Evolutionary conservation across 2,797 vertebrate genomes (phyloP).

Genomic region (Paratrypauchen microcephalus): DNA sequence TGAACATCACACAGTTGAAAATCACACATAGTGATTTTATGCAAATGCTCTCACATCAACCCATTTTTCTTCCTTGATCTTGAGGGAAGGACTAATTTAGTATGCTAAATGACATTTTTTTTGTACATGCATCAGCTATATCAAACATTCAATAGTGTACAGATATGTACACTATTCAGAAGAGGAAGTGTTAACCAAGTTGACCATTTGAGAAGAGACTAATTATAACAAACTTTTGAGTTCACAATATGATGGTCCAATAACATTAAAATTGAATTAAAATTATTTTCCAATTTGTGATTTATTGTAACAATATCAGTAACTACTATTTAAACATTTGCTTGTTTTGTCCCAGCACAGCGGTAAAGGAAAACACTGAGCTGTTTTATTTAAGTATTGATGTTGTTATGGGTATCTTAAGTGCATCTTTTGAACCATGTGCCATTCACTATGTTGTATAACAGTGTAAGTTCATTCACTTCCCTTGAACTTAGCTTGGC

Average conservation of each 20-base stretch:
- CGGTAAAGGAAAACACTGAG: background rate
- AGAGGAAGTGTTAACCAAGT: too few species aligned
- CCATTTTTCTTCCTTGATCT: background rate
- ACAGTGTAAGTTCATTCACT: background rate
- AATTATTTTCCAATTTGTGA: too few species aligned
- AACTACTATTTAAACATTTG: too few species aligned
- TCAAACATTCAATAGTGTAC: too few species aligned
- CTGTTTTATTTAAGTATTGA: background rate
- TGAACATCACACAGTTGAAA: background rate
- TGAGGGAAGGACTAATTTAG: background rate
- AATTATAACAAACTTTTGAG: background rate
- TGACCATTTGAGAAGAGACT: too few species aligned
- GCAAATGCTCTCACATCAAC: background rate
- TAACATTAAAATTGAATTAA: too few species aligned
- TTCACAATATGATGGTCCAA: background rate
- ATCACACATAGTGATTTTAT: background rate
- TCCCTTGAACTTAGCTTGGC: conserved; percentile 18
- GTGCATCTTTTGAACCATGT: background rate
- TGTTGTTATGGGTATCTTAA: background rate
- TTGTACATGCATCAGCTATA: background rate
- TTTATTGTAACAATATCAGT: too few species aligned
- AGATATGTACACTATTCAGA: background rate
- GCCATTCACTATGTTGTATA: background rate
- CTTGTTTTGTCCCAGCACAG: background rate
- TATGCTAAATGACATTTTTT: background rate